Evolutionary conservation across 2,888 invertebrate species (phyloP).

Genomic region (Lepidochitona cinerea): DNA sequence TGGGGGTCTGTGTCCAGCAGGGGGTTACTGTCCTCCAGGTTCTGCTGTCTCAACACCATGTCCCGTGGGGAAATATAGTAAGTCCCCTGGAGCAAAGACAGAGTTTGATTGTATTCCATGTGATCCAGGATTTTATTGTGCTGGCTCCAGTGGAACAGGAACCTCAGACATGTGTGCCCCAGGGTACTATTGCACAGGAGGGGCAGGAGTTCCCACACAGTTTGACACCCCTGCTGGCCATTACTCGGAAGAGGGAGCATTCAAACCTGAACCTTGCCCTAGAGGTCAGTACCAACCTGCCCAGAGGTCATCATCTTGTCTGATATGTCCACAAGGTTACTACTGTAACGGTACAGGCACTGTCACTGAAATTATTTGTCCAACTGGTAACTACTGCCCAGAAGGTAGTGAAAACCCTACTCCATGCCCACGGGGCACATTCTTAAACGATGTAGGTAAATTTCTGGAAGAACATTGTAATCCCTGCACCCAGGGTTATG

Average conservation of each 20-base stretch:
- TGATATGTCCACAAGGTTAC: slow-evolving; percentile 64
- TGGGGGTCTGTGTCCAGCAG: slow-evolving; percentile 66
- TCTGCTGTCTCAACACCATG: slow-evolving; percentile 60
- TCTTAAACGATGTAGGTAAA: slow-evolving; percentile 45
- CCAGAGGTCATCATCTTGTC: slow-evolving; percentile 44
- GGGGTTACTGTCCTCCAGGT: slow-evolving; percentile 66
- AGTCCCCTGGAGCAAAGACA: slow-evolving; percentile 62
- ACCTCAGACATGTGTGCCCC: slow-evolving; percentile 60
- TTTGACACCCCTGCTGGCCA: slow-evolving; percentile 58
- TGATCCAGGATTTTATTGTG: slow-evolving; percentile 66
- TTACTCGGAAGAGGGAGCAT: slow-evolving; percentile 61
- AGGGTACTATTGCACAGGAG: slow-evolving; percentile 68
- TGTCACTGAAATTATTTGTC: slow-evolving; percentile 49
- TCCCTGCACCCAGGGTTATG: slow-evolving; percentile 47
- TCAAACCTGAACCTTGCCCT: slow-evolving; percentile 64
- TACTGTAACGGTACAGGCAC: slow-evolving; percentile 64
- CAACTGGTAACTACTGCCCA: slow-evolving; percentile 64
- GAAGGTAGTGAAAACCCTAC: slow-evolving; percentile 56
- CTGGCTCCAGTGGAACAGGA: slow-evolving; percentile 60
- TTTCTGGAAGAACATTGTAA: slow-evolving; percentile 56
- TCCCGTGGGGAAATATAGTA: slow-evolving; percentile 62
- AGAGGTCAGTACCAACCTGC: slow-evolving; percentile 60
- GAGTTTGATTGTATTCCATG: slow-evolving; percentile 65
- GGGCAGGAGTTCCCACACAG: slow-evolving; percentile 61
- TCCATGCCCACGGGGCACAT: slow-evolving; percentile 63